Percentiles rank a stretch among this genome's conserved stretches.
These are phyloP conservation scores for Pelodytes ibericus DNA, from an alignment of 2,797 vertebrate genomes.

Conservation along the genomic window DNA sequence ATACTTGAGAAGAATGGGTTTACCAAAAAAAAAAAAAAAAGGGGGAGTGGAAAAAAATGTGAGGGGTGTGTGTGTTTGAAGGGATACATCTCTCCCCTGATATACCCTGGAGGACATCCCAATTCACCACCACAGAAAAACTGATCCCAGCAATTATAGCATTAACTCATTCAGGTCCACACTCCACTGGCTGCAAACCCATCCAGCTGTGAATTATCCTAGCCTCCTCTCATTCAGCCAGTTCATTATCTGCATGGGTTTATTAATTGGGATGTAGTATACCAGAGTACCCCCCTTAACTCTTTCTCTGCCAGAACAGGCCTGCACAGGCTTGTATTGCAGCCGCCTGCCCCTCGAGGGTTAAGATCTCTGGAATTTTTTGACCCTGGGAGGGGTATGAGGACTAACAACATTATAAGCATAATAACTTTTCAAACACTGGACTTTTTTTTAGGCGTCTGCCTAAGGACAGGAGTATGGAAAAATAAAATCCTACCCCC, in stretches of 20 bases:
- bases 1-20: conserved; percentile 18
- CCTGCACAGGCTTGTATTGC: too few species aligned
- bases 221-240: too few species aligned
- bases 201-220: background rate
- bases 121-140: conserved; percentile 35
- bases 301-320: background rate
- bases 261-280: background rate
- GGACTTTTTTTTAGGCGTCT: conserved; percentile 42
- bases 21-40: conserved; percentile 4
- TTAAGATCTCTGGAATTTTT: conserved; percentile 21
- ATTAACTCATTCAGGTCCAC: conserved; percentile 44
- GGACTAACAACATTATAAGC: conserved; percentile 32
- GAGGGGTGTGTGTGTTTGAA: conserved; percentile 28
- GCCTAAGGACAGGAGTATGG: conserved; percentile 49
- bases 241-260: conserved; percentile 3
- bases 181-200: background rate
- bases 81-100: background rate
- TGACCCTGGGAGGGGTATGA: conserved; percentile 27
- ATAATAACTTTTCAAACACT: conserved; percentile 42
- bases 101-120: conserved; percentile 29
- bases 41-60: conserved; percentile 29
- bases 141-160: conserved; percentile 40
- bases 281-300: conserved; percentile 4
- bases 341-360: background rate
- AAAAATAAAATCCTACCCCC: conserved; percentile 26